Evolutionary conservation across 2,888 invertebrate species (phyloP), one percentile per base, ranked within the genome.

Genomic region (Dicranocentrus wangi): DNA sequence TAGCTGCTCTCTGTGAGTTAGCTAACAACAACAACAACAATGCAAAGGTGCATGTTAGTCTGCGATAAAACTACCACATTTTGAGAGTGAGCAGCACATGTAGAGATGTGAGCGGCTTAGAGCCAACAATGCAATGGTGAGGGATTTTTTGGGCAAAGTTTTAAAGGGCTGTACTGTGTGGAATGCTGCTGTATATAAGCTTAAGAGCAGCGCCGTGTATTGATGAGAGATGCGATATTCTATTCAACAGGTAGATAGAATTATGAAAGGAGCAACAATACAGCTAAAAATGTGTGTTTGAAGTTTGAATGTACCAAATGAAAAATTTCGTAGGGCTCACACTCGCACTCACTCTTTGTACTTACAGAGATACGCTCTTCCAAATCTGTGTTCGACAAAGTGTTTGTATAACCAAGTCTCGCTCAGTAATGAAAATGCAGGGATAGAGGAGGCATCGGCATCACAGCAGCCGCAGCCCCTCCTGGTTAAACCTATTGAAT

Each of bases 21-120:
- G 63, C 63, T 63, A 63, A 63, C 60, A 60, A 60, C 17, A 60
- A 28, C 60, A 60, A 17, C 60, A 60, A 60, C 60, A 60, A 60
- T 60, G 32, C 60, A 60, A 60, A n/a, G 15, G n/a, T 47, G 47
- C 47, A 47, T 47, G n/a, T n/a, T 32, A 10, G 5, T 32, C 32
- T 32, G 32, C 32, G 10, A 32, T 32, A 32, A 10, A n/a, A 3
- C 10, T 32, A 32, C 32, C 47, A 47, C 47, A 47, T 47, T 47
- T 39, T n/a, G n/a, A n/a, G n/a, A n/a, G n/a, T 32, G 32, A 32
- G 15, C 47, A 58, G 58, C 58, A 58, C 58, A 58, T 58, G 58
- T 58, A 58, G 23, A 13, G 58, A 15, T 23, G 58, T 58, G 25
- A 10, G 53, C n/a, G 5, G 8, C 47, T 17, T 15, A 25, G 25